These are phyloP conservation scores for Allacma fusca DNA, from an alignment of 2,888 invertebrate genomes.

Conservation along the genomic window DNA sequence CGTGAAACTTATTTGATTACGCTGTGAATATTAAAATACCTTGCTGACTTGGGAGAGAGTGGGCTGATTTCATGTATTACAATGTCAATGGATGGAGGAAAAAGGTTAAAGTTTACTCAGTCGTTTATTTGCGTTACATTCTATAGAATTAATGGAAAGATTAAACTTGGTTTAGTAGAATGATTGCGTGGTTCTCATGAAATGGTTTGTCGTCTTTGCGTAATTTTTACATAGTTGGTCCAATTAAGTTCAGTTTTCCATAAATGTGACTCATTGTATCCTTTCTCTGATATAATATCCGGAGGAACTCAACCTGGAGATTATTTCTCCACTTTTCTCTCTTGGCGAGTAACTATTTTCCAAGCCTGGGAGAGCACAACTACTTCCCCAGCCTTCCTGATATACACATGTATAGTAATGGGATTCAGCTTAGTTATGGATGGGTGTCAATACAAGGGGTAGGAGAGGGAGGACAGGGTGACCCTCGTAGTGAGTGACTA, in stretches of 20 bases:
- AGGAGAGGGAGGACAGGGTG: constrained; percentile 30
- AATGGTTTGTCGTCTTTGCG: not conserved
- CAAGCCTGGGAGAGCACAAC: too few relatives aligned
- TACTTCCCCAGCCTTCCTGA: too few relatives aligned
- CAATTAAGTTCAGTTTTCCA: constrained; percentile 7
- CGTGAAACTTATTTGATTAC: constrained; percentile 42
- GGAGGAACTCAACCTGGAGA: not conserved
- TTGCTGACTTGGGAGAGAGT: constrained; percentile 11
- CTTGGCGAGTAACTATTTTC: not conserved
- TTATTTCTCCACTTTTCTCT: not conserved
- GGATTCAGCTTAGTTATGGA: too few relatives aligned
- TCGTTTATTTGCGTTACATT: constrained; percentile 22
- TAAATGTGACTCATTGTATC: not conserved
- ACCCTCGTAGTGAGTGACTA: constrained; percentile 24
- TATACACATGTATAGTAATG: too few relatives aligned
- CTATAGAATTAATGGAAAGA: constrained; percentile 10
- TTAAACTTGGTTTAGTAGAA: constrained; percentile 6
- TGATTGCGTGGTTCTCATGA: constrained; percentile 2
- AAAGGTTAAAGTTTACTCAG: constrained; percentile 38
- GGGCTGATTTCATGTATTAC: constrained; percentile 9
- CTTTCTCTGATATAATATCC: not conserved
- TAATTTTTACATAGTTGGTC: constrained; percentile 2
- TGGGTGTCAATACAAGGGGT: too few relatives aligned
- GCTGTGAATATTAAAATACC: constrained; percentile 40
- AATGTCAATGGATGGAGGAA: constrained; percentile 9